These are phyloP conservation scores for Molothrus ater DNA, from an alignment of 2,797 vertebrate genomes.

Conservation along the genomic window DNA sequence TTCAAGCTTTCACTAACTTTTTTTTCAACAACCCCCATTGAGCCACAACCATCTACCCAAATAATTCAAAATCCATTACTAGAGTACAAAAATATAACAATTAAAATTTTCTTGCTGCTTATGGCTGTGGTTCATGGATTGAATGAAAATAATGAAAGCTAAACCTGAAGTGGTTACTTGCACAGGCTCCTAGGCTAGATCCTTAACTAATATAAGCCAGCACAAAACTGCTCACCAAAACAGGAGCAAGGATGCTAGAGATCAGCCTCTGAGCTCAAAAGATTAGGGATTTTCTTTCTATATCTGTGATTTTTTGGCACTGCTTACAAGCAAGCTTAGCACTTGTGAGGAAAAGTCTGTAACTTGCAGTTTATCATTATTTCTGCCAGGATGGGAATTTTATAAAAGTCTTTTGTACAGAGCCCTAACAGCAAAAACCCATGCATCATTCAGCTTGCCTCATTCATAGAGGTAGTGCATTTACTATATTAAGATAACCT, in stretches of 20 bases:
- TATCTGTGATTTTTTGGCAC: neutral
- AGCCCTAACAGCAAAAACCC: constrained; percentile 4
- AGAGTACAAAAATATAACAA: neutral
- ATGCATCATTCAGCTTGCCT: constrained; percentile 49
- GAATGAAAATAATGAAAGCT: neutral
- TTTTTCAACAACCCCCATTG: neutral
- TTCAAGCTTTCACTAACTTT: neutral
- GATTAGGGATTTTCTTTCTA: neutral
- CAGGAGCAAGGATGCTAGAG: neutral
- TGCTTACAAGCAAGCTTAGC: neutral
- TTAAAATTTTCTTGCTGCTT: neutral
- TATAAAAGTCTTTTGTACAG: neutral
- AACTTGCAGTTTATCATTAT: neutral
- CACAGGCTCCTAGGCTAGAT: neutral
- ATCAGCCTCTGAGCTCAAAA: neutral
- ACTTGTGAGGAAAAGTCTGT: neutral
- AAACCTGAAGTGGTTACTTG: neutral
- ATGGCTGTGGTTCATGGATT: neutral
- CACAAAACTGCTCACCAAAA: neutral
- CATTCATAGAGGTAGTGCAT: constrained; percentile 60
- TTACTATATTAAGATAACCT: constrained; percentile 74
- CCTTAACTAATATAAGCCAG: neutral
- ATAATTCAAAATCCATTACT: neutral
- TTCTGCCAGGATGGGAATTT: neutral
- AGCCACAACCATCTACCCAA: neutral